A percentile compares a stretch with the other conserved stretches of the same genome.
Conservation (phyloP, 2,797 vertebrate genomes). For the Poecile montanus region DNA sequence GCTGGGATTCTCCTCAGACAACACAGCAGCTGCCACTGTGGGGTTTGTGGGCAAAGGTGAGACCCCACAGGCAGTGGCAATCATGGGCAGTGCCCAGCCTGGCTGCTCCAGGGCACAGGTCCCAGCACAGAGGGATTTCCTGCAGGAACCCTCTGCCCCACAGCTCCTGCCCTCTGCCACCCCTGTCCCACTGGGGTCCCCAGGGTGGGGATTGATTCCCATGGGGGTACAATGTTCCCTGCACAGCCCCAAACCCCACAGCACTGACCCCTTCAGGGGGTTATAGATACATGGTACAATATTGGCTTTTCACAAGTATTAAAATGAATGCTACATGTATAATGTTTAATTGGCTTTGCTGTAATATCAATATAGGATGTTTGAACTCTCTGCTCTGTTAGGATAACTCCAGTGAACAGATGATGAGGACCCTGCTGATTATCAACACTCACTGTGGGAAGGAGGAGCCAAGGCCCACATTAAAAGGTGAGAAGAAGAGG, state of each 20-base stretch:
- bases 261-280: not conserved
- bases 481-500: no score
- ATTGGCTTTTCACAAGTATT: no score
- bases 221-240: accelerated
- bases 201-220: accelerated
- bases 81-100: not conserved
- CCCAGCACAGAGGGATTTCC: not conserved
- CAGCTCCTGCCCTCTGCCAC: accelerated
- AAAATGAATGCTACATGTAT: no score
- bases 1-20: accelerated
- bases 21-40: accelerated
- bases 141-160: not conserved
- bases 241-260: no score
- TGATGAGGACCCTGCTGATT: no score
- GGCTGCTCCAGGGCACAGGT: not conserved
- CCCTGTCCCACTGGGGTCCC: not conserved
- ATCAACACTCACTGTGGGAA: no score
- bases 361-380: no score
- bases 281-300: no score
- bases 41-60: accelerated
- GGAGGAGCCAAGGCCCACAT: no score
- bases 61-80: not conserved
- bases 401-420: no score
- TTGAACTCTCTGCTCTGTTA: no score
- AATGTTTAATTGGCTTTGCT: no score